phyloP scores from a whole-genome alignment of 2,113 vertebrate species.

The Eonycteris spelaea region DNA sequence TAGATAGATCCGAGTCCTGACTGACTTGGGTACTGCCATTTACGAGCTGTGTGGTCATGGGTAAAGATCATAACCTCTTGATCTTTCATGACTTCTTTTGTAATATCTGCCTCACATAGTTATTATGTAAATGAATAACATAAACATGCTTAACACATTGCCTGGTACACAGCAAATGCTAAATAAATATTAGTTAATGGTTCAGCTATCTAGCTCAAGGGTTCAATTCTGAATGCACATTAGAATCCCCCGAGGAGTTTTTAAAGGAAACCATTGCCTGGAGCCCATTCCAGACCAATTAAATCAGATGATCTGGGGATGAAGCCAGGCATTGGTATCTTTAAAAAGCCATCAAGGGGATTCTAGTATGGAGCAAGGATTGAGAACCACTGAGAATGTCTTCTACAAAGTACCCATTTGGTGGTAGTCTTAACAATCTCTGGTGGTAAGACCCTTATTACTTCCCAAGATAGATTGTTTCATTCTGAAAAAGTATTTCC shows the following conservation, averaged over 20 bases:
- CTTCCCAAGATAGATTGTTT: not conserved
- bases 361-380: slow-evolving; percentile 2
- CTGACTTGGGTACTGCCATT: not conserved
- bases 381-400: not conserved
- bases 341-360: slow-evolving; percentile 17
- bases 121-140: slow-evolving; percentile 1
- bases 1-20: not conserved
- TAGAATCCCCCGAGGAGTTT: slow-evolving; percentile 10
- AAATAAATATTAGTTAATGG: slow-evolving; percentile 32
- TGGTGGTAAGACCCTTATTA: not conserved
- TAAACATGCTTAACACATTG: slow-evolving; percentile 6
- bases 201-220: not conserved
- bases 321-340: not conserved
- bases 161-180: slow-evolving; percentile 10
- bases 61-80: not conserved
- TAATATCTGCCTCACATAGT: not conserved
- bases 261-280: slow-evolving; percentile 34
- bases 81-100: not conserved
- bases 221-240: slow-evolving; percentile 25
- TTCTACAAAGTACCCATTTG: not conserved
- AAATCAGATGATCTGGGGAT: slow-evolving; percentile 17
- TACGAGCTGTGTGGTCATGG: not conserved
- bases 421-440: not conserved
- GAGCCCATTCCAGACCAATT: slow-evolving; percentile 26
- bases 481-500: slow-evolving; percentile 45